A percentile compares a stretch with the other conserved stretches of the same genome.
phyloP scores from a whole-genome alignment of 2,888 invertebrate species.

The Melikaiella ostensackeni region DNA sequence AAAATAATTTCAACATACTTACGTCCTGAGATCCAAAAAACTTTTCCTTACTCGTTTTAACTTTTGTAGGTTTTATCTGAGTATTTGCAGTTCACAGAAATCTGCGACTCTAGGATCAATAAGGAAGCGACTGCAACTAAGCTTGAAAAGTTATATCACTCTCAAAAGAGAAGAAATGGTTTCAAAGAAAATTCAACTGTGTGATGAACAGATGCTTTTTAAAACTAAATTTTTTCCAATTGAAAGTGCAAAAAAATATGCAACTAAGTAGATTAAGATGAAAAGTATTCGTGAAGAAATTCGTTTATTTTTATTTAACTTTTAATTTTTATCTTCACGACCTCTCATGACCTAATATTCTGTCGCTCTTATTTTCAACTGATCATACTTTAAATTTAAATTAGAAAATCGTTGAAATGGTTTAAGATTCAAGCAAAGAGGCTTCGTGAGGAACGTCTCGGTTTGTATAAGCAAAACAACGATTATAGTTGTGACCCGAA shows the following conservation, averaged over 20 bases:
- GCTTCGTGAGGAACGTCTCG: not conserved
- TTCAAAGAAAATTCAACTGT: not conserved
- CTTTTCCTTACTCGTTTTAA: not conserved
- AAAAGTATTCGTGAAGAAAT: no score
- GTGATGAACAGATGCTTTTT: not conserved
- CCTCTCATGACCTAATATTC: not conserved
- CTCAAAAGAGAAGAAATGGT: not conserved
- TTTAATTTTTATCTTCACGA: no score
- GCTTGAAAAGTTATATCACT: slow-evolving; percentile 65
- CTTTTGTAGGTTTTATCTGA: slow-evolving; percentile 60
- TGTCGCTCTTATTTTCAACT: not conserved
- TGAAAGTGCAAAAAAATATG: not conserved
- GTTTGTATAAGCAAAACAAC: not conserved
- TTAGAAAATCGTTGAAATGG: not conserved
- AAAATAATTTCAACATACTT: not conserved
- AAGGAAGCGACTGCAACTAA: slow-evolving; percentile 65
- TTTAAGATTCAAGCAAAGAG: not conserved
- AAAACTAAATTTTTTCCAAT: not conserved
- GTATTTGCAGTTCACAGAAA: slow-evolving; percentile 63
- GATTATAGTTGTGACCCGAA: slow-evolving; percentile 11
- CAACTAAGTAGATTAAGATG: no score
- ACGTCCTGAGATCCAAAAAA: not conserved
- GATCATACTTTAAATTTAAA: not conserved
- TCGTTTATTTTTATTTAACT: no score
- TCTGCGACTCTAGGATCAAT: slow-evolving; percentile 69